Base-by-base conservation (phyloP, 2,113 vertebrate species). In the Lepisosteus oculatus region DNA sequence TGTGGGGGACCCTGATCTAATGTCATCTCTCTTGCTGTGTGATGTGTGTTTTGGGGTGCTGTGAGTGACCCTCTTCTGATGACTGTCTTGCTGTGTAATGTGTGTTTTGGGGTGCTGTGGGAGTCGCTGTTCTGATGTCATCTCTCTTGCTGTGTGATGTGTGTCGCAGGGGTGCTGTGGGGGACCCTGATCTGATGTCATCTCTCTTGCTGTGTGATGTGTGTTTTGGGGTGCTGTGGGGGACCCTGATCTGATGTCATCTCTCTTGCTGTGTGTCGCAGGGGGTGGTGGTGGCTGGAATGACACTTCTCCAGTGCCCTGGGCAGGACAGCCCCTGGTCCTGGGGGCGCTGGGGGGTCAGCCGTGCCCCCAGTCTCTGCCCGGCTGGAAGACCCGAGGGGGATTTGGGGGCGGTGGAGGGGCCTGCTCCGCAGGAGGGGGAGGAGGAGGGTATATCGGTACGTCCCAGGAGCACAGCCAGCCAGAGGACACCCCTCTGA, bases 361-460 rank as follows among this genome's bases (percentile, higher is more conserved):
- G 83, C 93, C 96, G 81, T 99, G 97, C 91, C 91, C 92, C 86
- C 91, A 94, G 85, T 92, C 93, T 88, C 87, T 86, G 87, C 95
- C 94, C 85, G 92, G 93, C 88, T 98, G 96, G 96, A 94, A 94
- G 90, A 97, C 95, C 82, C 92, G 85, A 67, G 97, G 97, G 66
- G 97, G 97, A 82, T 98, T 97, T 70, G 97, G 97, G 78, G 97
- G 97, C 68, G 97, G 97, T 72, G 97, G 97, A 42, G 97, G 97
- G 73, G 95, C 95, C 83, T 98, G 97, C 80, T 93, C 94, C 77
- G 94, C 96, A 64, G 97, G 97, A 75, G 97, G 97, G 68, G 97
- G 96, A 81, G 97, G 96, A 65, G 97, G 97, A 88, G 97, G 97
- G 90, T 99, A 96, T 87, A 96, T 96, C 94, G 97, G 97, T 97